Conservation (phyloP, 1,140 invertebrate genomes). For the Leptoteleia sp. region DNA sequence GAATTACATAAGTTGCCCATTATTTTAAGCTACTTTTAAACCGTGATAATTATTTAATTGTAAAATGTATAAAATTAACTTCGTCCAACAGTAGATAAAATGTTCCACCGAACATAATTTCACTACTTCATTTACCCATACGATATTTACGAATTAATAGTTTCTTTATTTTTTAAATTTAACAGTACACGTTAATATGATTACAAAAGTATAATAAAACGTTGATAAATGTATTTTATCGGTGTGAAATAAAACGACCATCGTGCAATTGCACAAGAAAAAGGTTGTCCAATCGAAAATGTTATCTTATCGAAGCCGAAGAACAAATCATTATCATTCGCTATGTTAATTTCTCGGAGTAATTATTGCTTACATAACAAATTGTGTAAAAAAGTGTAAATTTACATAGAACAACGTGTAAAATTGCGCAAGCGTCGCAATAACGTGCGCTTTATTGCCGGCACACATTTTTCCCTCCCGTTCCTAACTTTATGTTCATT, state of each 20-base stretch:
- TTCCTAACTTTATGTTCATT: too few relatives aligned
- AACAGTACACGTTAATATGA: constrained; percentile 3
- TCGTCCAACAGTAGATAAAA: too few relatives aligned
- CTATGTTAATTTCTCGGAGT: constrained; percentile 17
- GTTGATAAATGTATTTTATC: constrained; percentile 9
- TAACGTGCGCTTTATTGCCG: constrained; percentile 28
- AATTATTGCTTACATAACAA: constrained; percentile 17
- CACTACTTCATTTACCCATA: too few relatives aligned
- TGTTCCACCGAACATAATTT: too few relatives aligned
- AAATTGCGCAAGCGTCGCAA: constrained; percentile 31
- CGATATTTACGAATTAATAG: too few relatives aligned
- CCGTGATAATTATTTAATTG: too few relatives aligned
- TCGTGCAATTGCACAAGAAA: constrained; percentile 16
- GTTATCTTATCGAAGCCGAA: constrained; percentile 33
- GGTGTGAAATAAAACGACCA: too few relatives aligned
- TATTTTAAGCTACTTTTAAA: too few relatives aligned
- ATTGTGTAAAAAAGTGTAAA: constrained; percentile 30
- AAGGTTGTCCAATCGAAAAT: background rate
- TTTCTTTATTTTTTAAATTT: too few relatives aligned
- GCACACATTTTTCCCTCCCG: constrained; percentile 20
- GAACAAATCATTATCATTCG: constrained; percentile 25
- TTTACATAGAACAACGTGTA: constrained; percentile 31
- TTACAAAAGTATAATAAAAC: constrained; percentile 19
- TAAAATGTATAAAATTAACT: too few relatives aligned
- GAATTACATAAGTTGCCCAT: too few relatives aligned